phyloP scores from a whole-genome alignment of 2,797 vertebrate species.

The Pangasius krempfi region DNA sequence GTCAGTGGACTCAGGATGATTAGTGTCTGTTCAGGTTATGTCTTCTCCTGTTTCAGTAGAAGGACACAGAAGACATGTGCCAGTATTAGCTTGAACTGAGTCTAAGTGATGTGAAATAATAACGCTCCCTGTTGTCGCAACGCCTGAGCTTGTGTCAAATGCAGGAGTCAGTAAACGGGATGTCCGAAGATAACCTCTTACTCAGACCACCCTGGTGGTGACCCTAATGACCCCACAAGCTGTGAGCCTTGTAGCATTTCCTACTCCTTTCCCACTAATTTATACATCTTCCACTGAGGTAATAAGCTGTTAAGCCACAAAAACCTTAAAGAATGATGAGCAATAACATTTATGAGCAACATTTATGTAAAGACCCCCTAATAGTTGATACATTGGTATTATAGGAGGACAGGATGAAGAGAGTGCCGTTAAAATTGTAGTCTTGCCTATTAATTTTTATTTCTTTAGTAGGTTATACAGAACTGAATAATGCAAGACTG shows the following conservation, averaged over 20 bases:
- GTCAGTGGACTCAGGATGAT: slow-evolving; percentile 13
- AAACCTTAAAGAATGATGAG: neutral
- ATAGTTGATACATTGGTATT: neutral
- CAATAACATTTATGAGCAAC: neutral
- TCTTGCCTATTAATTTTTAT: neutral
- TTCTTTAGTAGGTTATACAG: too few relatives aligned
- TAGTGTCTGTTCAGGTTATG: slow-evolving; percentile 31
- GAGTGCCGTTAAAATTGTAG: neutral
- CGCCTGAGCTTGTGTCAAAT: neutral
- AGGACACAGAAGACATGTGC: slow-evolving; percentile 25
- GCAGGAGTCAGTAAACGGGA: slow-evolving; percentile 1
- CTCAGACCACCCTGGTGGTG: neutral
- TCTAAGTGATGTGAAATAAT: slow-evolving; percentile 20
- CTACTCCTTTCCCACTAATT: neutral
- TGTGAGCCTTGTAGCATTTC: neutral
- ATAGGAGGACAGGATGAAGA: neutral
- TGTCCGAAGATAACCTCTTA: neutral
- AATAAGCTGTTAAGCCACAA: neutral
- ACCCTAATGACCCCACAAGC: slow-evolving; percentile 6
- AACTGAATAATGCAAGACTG: neutral
- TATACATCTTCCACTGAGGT: neutral
- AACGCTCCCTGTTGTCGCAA: slow-evolving; percentile 8
- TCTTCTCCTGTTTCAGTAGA: slow-evolving; percentile 24
- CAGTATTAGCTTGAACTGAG: slow-evolving; percentile 23
- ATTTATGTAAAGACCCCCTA: neutral